Evolutionary conservation across 2,797 vertebrate genomes (phyloP).

Genomic region (Podargus strigoides): DNA sequence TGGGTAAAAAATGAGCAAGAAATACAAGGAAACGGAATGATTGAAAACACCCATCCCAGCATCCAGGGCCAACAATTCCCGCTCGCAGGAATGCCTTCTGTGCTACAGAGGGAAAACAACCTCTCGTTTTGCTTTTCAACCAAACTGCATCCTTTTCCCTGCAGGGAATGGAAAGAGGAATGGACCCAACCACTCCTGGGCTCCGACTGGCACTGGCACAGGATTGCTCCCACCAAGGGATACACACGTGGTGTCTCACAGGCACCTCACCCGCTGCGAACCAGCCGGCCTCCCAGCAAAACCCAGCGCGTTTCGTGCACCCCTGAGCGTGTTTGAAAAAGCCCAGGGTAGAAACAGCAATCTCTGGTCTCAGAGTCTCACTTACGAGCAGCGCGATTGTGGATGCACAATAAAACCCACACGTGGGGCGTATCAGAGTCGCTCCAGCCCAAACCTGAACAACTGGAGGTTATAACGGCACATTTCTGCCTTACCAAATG

Average conservation of each 20-base stretch:
- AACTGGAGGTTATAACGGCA: not conserved
- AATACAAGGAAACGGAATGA: conserved; percentile 22
- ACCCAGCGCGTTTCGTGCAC: fast-evolving
- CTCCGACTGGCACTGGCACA: not conserved
- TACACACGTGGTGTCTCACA: fast-evolving
- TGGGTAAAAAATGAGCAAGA: conserved; percentile 6
- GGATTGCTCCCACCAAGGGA: fast-evolving
- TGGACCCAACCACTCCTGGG: not conserved
- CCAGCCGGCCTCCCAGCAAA: fast-evolving
- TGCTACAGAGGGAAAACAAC: not conserved
- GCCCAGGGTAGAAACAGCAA: not conserved
- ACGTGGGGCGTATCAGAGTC: not conserved
- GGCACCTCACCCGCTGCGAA: not conserved
- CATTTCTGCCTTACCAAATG: not conserved
- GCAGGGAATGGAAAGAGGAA: not conserved
- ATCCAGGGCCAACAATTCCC: not conserved
- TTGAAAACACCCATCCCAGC: conserved; percentile 43
- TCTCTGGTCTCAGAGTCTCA: not conserved
- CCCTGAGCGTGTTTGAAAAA: too few relatives aligned
- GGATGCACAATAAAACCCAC: not conserved
- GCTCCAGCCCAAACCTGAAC: not conserved
- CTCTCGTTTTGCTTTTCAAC: not conserved
- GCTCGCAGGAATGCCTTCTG: not conserved
- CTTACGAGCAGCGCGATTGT: not conserved
- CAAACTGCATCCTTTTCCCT: not conserved